Evolutionary conservation across 2,797 vertebrate genomes (phyloP), one percentile per base, ranked within the genome.

Genomic region (Aldrovandia affinis): DNA sequence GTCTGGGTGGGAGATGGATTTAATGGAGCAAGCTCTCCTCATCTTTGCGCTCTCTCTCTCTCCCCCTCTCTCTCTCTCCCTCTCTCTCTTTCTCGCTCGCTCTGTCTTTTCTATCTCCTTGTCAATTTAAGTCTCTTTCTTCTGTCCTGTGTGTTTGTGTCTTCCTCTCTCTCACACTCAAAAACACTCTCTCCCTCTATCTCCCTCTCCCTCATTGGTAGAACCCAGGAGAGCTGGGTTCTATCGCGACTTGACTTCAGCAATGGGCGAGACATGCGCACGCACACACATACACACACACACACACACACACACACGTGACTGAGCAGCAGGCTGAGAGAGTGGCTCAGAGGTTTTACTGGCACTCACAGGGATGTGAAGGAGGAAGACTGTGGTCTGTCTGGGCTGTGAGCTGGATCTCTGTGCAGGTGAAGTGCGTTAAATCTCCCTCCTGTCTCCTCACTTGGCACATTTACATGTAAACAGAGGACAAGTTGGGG

Each of bases 281-380:
- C 86, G 83, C 83, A 84, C 84, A 85, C 85, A 84, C 83, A 87
- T 86, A 88, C 85, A 73, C 85, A 82, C 87, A 86, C 65, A 39
- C 87, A 87, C 87, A 85, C 86, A 88, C 87, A 89, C 84, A 86
- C 73, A 52, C 88, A 82, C 90, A 89, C 86, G 90, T 85, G 85
- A 87, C 86, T 79, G 83, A 28, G 83, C 61, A 83, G 85, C 73
- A 61, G 80, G 84, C n/a, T 80, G 82, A 81, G 82, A 86, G 84
- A 87, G 75, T 80, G 85, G 47, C 81, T 81, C 75, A 75, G 50
- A 87, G 82, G 68, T 82, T 86, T 82, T 75, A 85, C 65, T 85
- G 83, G 78, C 85, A 77, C 70, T 77, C 68, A 44, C n/a, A 39
- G 84, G 87, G 88, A 87, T 85, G 78, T 75, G 83, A 83, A 82